Base-by-base conservation (phyloP, 2,113 vertebrate species). In the Spheniscus mendiculus region DNA sequence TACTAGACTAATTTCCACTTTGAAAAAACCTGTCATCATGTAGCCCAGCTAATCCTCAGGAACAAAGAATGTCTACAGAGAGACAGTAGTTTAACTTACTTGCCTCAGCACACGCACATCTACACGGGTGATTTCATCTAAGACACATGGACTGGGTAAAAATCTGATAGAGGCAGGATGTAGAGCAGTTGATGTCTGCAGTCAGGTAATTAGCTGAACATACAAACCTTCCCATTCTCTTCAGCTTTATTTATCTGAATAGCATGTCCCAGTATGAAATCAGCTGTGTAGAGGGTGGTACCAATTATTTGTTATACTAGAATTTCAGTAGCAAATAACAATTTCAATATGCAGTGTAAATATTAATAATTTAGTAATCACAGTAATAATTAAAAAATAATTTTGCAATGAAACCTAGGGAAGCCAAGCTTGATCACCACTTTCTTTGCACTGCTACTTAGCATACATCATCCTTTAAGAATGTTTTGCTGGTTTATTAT, bases 11-110 rank as follows among this genome's bases (percentile, higher is more conserved):
- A 92, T 77, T 83, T 36, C 36, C 55, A 14, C 83, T 78, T 42
- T 49, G 56, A 61, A 89, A 88, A 87, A 53, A 50, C 9, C 69
- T 70, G 49, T 78, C 49, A 59, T 58, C 3, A 0, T n/a, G 12
- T 52, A 73, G 56, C 47, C 27, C 58, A 59, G 67, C 77, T 93
- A 73, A 78, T 83, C 83, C 80, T 91, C 27, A 50, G 15, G 80
- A 97, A 92, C 92, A 95, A 97, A 97, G 96, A 78, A 56, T 78
- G 34, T 20, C 27, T 47, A 12, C 32, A 16, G n/a, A 79, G 92
- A n/a, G 53, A 16, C 58, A 40, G 19, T 47, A 65, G 69, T 71
- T 81, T 36, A 74, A 72, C 42, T 74, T 70, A 56, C 58, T 70
- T 93, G 61, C 56, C 70, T 85, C 3, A 10, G 22, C 36, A 42